A percentile compares a stretch with the other conserved stretches of the same genome.
phyloP scores from a whole-genome alignment of 2,888 invertebrate genomes.

The Macrophya annulata region DNA sequence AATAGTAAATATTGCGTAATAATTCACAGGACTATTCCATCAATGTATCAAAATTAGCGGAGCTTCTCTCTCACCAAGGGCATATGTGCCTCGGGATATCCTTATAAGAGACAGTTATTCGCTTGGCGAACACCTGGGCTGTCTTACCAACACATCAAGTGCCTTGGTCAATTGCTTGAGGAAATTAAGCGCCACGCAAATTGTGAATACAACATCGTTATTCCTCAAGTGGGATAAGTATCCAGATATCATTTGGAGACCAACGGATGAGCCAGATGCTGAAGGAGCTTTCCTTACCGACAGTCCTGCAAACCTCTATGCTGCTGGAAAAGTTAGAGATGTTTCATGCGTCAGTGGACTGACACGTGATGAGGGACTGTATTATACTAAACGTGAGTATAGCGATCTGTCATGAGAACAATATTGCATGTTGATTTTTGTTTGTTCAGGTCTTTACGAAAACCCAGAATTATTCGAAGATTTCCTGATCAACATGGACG shows the following conservation, averaged over 20 bases:
- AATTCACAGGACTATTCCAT: conserved; percentile 6
- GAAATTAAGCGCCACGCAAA: background rate
- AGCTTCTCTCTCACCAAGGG: background rate
- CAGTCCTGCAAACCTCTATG: conserved; percentile 22
- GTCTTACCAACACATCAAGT: background rate
- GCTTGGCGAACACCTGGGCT: background rate
- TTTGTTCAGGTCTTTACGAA: background rate
- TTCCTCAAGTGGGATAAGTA: background rate
- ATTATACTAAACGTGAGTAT: background rate
- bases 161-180: conserved; percentile 11
- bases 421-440: background rate
- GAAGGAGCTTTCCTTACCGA: conserved; percentile 35
- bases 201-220: background rate
- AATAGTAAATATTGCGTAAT: background rate
- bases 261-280: conserved; percentile 23
- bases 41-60: background rate
- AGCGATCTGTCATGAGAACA: background rate
- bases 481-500: background rate
- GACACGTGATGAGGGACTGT: conserved; percentile 3
- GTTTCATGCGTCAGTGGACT: conserved; percentile 5
- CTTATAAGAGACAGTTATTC: background rate
- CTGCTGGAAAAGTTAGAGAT: conserved; percentile 9
- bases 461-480: background rate
- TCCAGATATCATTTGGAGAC: conserved; percentile 2
- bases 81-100: background rate